These are phyloP conservation scores for Pseudobourletiella spinata DNA, from an alignment of 1,140 invertebrate species.

Conservation along the genomic window DNA sequence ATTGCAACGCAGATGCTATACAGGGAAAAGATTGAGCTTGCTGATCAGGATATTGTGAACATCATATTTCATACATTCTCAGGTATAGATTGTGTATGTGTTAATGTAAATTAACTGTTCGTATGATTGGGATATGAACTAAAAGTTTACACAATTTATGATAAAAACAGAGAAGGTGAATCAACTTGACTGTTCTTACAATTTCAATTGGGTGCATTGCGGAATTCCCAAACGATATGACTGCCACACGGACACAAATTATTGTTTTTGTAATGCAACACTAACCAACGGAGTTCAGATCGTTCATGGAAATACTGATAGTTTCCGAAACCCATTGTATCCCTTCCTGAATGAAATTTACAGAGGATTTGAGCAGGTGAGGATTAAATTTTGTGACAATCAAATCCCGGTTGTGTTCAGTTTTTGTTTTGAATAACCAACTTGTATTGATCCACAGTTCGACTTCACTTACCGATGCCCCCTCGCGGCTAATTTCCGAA, in stretches of 20 bases:
- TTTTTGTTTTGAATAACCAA: background rate
- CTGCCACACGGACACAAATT: background rate
- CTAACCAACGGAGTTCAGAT: slow-evolving; percentile 62
- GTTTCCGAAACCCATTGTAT: slow-evolving; percentile 49
- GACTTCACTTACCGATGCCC: background rate
- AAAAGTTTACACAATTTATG: background rate
- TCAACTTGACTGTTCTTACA: slow-evolving; percentile 61
- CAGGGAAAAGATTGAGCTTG: slow-evolving; percentile 81
- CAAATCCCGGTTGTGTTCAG: background rate
- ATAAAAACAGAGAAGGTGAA: slow-evolving; percentile 3
- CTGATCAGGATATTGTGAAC: slow-evolving; percentile 95
- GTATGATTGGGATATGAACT: background rate
- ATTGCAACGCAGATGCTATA: slow-evolving; percentile 76
- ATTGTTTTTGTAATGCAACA: slow-evolving; percentile 62
- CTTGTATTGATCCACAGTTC: background rate
- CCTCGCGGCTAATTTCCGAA: background rate
- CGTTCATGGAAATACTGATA: slow-evolving; percentile 78
- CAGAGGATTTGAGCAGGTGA: background rate
- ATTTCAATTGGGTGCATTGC: slow-evolving; percentile 63
- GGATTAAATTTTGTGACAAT: no score
- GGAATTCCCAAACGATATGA: slow-evolving; percentile 43
- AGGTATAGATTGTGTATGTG: slow-evolving; percentile 42
- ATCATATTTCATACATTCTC: slow-evolving; percentile 88
- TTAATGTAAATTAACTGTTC: background rate
- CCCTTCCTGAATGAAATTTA: background rate